These are phyloP conservation scores for Phrynocephalus guinanensis DNA, from an alignment of 2,797 vertebrate species.

Conservation along the genomic window DNA sequence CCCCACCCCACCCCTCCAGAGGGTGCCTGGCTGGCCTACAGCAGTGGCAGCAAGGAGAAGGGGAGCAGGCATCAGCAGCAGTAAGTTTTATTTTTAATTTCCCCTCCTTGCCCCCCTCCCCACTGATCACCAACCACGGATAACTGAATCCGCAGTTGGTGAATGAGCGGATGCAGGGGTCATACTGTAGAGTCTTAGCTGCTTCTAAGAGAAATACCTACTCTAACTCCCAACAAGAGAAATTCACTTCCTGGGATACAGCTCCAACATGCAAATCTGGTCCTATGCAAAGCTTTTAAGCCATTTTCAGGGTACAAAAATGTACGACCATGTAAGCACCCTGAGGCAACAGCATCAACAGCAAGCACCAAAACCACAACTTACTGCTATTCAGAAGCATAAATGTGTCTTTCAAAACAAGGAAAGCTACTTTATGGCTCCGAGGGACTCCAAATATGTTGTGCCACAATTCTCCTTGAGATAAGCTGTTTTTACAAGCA, in stretches of 20 bases:
- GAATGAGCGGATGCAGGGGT: no score
- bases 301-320: not conserved
- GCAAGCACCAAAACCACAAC: slow-evolving; percentile 58
- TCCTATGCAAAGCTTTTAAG: slow-evolving; percentile 40
- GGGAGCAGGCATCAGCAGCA: no score
- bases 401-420: slow-evolving; percentile 61
- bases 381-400: slow-evolving; percentile 30
- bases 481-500: slow-evolving; percentile 74
- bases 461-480: slow-evolving; percentile 70
- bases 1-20: no score
- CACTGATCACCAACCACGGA: no score
- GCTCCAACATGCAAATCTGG: not conserved
- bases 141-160: no score
- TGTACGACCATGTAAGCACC: slow-evolving; percentile 47
- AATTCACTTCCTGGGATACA: not conserved
- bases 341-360: slow-evolving; percentile 39
- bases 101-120: no score
- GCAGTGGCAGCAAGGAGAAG: no score
- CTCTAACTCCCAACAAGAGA: slow-evolving; percentile 30
- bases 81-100: no score
- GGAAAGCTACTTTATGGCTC: slow-evolving; percentile 65
- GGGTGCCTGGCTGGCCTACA: no score
- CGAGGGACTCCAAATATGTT: slow-evolving; percentile 59
- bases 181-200: not conserved
- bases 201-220: slow-evolving; percentile 34